These are phyloP conservation scores for Mystacornis crossleyi DNA, from an alignment of 2,113 vertebrate species.

Conservation along the genomic window DNA sequence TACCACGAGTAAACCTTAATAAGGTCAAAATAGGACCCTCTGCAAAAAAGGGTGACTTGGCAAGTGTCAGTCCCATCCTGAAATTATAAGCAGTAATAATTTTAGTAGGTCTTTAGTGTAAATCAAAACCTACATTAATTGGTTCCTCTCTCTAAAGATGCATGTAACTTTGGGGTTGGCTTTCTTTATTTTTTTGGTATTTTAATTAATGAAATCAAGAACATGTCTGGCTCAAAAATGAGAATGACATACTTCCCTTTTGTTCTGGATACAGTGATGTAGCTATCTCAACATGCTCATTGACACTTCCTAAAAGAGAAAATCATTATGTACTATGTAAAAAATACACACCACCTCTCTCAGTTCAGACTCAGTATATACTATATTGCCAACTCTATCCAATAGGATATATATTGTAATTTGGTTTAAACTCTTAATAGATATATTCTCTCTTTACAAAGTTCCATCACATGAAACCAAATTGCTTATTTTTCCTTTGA, in stretches of 20 bases:
- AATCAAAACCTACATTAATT: constrained; percentile 21
- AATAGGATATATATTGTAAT: constrained; percentile 78
- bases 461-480: constrained; percentile 80
- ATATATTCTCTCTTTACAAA: constrained; percentile 75
- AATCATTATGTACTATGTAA: constrained; percentile 29
- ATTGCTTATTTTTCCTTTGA: constrained; percentile 68
- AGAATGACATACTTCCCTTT: constrained; percentile 45
- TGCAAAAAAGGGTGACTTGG: constrained; percentile 72
- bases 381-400: constrained; percentile 79
- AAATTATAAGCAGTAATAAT: constrained; percentile 40
- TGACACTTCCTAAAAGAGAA: constrained; percentile 59
- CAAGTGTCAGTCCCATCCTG: constrained; percentile 67
- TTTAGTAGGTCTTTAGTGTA: constrained; percentile 27
- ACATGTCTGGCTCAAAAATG: constrained; percentile 19
- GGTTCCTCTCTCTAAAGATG: not conserved
- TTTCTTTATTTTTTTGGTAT: not conserved
- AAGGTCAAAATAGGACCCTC: constrained; percentile 79
- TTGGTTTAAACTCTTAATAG: constrained; percentile 75
- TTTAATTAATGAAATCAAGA: constrained; percentile 33
- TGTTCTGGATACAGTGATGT: constrained; percentile 36
- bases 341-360: constrained; percentile 43
- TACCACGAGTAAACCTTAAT: constrained; percentile 76
- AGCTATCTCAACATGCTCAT: constrained; percentile 25
- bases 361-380: constrained; percentile 32
- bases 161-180: not conserved